These are phyloP conservation scores for Agelaius phoeniceus DNA, from an alignment of 2,113 vertebrate genomes.

Conservation along the genomic window DNA sequence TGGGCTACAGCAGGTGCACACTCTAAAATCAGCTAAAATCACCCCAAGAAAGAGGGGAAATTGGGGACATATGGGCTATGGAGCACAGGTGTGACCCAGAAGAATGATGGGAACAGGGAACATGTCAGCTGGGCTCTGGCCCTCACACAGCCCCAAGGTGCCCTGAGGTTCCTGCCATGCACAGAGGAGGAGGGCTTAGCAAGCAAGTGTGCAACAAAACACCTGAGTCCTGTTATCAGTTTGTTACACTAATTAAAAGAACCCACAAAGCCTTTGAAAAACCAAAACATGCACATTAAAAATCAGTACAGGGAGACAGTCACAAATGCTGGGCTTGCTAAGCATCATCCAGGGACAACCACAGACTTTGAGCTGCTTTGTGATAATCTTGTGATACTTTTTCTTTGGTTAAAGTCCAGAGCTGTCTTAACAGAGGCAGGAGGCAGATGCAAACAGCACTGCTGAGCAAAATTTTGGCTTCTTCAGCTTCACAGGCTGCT, in stretches of 20 bases:
- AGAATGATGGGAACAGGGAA: background rate
- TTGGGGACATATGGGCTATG: accelerated
- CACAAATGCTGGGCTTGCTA: background rate
- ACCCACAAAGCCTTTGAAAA: background rate
- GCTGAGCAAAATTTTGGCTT: background rate
- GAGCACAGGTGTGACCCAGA: background rate
- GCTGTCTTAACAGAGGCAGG: background rate
- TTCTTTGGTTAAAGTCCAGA: background rate
- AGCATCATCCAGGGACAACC: background rate
- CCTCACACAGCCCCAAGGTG: background rate
- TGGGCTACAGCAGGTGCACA: background rate
- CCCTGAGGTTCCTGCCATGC: accelerated
- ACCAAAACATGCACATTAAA: background rate
- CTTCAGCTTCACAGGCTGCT: background rate
- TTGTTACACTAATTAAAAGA: background rate
- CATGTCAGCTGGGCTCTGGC: background rate
- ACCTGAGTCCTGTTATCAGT: background rate
- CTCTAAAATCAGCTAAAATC: background rate
- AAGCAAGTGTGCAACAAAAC: background rate
- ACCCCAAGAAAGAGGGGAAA: background rate
- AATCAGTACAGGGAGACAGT: background rate
- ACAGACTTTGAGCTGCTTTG: background rate
- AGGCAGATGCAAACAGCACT: background rate
- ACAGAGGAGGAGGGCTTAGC: background rate
- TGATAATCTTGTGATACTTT: background rate